These are phyloP conservation scores for Ochlodes sylvanus DNA, from an alignment of 2,888 invertebrate genomes.

Conservation along the genomic window DNA sequence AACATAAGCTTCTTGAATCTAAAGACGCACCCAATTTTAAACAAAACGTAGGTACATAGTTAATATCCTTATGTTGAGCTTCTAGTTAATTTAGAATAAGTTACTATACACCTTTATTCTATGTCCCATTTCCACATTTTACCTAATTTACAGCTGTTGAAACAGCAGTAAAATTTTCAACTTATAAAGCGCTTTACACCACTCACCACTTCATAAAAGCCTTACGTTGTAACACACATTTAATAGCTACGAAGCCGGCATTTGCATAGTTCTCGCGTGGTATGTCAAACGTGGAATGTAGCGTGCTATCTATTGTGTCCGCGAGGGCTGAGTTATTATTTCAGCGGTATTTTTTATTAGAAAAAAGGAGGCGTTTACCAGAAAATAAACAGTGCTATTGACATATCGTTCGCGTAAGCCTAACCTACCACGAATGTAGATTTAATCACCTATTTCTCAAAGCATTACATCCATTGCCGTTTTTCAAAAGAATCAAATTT, in stretches of 20 bases:
- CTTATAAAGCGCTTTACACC: conserved; percentile 26
- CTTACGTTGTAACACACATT: conserved; percentile 41
- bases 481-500: neutral
- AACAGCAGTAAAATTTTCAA: conserved; percentile 24
- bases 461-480: conserved; percentile 47
- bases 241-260: conserved; percentile 52
- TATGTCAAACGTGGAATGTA: conserved; percentile 57
- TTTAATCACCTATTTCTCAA: conserved; percentile 13
- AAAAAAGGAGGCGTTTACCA: conserved; percentile 67
- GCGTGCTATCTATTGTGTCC: conserved; percentile 69
- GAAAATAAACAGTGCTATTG: conserved; percentile 78
- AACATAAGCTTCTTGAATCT: too few species aligned
- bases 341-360: conserved; percentile 74
- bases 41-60: too few species aligned
- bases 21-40: too few species aligned
- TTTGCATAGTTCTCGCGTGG: conserved; percentile 60
- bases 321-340: conserved; percentile 69
- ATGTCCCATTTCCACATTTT: conserved; percentile 11
- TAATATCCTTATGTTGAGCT: neutral
- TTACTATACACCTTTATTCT: conserved; percentile 6
- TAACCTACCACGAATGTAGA: neutral
- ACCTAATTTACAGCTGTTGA: conserved; percentile 9
- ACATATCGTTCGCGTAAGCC: conserved; percentile 63
- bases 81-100: neutral
- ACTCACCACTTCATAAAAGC: conserved; percentile 45